Evolutionary conservation across 2,888 invertebrate species (phyloP), one percentile per base, ranked within the genome.

Genomic region (Zelleria hepariella): DNA sequence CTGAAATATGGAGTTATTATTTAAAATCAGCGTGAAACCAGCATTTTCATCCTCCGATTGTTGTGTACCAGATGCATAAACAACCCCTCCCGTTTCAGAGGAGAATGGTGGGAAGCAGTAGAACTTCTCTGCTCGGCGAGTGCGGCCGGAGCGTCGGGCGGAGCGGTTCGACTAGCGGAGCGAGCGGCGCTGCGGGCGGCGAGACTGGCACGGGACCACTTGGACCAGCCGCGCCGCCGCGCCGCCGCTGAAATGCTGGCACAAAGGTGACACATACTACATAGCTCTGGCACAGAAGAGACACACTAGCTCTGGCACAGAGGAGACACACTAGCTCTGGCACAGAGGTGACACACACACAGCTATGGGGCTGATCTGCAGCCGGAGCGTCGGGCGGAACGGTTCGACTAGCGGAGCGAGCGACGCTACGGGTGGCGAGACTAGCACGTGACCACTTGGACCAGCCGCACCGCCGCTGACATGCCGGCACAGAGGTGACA

Each of bases 121-220:
- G 75, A 82, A 49, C 68, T 86, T 63, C 68, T 89, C 53, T 72
- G 76, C 60, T 66, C 62, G 0, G 79, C 80, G 21, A 78, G 75
- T 52, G 80, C 75, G 0, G 83, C 85, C 59, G 82, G 82, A 58
- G 86, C 82, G 18, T 73, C 75, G 1, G 84, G 85, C 23, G 75
- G 73, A 20, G 88, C 87, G 51, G 70, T 77, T 51, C 75, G 82
- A 3, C 74, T 89, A 57, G 87, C 89, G 7, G 88, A 89, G 77
- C 80, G 89, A 0, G 89, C 88, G 1, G 86, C 87, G 6, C 68
- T 89, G 60, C 72, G 89, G 0, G 89, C 87, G 7, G 88, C 88
- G 0, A 63, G 88, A 0, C 72, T 89, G 0, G 88, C 88, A 1
- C 65, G 89, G 3, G 89, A 89, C 68, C 83, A 84, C 18, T 72